Percentiles rank a stretch among this genome's conserved stretches.
Conservation (phyloP, 2,113 vertebrate genomes). For the Pelecanus crispus region DNA sequence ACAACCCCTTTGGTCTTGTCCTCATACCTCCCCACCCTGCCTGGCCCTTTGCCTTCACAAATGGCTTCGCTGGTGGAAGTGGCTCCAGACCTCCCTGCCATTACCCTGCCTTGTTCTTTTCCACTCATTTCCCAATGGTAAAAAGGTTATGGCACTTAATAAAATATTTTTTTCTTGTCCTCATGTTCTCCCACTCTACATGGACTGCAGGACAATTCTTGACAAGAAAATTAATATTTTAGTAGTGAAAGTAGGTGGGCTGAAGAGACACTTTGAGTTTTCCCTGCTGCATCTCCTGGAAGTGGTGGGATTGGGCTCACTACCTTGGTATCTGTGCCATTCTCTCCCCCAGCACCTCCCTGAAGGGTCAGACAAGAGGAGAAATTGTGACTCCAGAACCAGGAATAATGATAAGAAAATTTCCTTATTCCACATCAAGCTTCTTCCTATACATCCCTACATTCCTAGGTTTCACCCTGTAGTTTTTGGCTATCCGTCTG, state of each 20-base stretch:
- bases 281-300: background rate
- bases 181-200: background rate
- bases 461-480: background rate
- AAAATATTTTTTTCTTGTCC: background rate
- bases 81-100: background rate
- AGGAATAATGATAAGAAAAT: background rate
- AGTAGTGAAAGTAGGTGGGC: background rate
- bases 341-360: background rate
- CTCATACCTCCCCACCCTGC: background rate
- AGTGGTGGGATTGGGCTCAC: background rate
- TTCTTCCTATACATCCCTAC: background rate
- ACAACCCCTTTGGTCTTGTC: background rate
- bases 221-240: background rate
- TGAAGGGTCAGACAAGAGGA: background rate
- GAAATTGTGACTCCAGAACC: background rate
- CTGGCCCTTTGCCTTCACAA: background rate
- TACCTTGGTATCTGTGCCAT: background rate
- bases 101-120: background rate
- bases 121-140: accelerated
- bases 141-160: background rate
- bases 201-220: background rate
- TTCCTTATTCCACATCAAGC: background rate
- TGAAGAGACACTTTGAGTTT: background rate
- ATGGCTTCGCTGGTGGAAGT: background rate
- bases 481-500: background rate